These are phyloP conservation scores for Hippotragus niger DNA, from an alignment of 2,113 vertebrate genomes.

Conservation along the genomic window DNA sequence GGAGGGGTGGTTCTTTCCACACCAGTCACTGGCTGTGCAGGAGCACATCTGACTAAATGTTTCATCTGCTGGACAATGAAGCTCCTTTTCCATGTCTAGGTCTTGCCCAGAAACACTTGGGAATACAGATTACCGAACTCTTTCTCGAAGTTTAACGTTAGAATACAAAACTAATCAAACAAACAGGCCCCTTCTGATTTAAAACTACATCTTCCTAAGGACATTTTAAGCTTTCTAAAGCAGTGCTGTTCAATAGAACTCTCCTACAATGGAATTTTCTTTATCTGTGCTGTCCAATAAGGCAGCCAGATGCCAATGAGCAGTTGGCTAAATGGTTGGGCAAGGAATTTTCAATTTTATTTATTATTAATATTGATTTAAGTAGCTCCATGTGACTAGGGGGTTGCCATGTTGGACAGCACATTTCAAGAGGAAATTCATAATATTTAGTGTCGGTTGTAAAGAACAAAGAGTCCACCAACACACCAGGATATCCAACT, in stretches of 20 bases:
- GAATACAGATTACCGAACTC: neutral
- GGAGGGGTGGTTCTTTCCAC: slow-evolving; percentile 44
- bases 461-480: neutral
- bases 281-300: neutral
- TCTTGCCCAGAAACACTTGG: slow-evolving; percentile 15
- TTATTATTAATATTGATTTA: neutral
- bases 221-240: neutral
- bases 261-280: neutral
- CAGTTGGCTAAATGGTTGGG: neutral
- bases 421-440: neutral
- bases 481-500: neutral
- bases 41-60: neutral
- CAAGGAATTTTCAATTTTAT: neutral
- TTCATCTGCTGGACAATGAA: slow-evolving; percentile 40
- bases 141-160: slow-evolving; percentile 10
- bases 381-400: neutral
- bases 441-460: neutral
- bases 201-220: neutral
- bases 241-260: neutral
- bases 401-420: neutral
- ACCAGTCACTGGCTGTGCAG: neutral
- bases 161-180: neutral
- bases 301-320: neutral
- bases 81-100: slow-evolving; percentile 43
- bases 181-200: neutral